A percentile compares a stretch with the other conserved stretches of the same genome.
These are phyloP conservation scores for Xiphophorus birchmanni DNA, from an alignment of 2,797 vertebrate species.

Conservation along the genomic window DNA sequence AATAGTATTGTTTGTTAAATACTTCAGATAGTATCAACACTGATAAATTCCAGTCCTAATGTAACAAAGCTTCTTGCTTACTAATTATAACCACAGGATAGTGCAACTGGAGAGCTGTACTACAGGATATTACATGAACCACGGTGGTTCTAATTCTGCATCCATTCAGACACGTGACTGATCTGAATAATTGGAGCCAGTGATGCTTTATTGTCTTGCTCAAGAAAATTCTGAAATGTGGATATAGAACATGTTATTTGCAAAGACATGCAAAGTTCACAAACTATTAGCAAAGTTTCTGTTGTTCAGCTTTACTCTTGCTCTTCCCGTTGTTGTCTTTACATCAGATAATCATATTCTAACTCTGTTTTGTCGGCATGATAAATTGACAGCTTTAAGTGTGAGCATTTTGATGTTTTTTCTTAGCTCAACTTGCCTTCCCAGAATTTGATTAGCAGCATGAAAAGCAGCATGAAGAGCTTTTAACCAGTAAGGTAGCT, in stretches of 20 bases:
- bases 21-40: conserved; percentile 5
- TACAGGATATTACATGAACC: neutral
- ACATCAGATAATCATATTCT: no score
- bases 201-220: neutral
- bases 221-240: neutral
- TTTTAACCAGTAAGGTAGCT: conserved; percentile 2
- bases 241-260: neutral
- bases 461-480: neutral
- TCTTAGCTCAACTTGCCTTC: neutral
- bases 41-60: neutral
- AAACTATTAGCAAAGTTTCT: neutral
- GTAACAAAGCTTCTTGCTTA: conserved; percentile 9
- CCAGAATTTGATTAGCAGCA: neutral
- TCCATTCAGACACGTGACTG: neutral
- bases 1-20: conserved; percentile 2
- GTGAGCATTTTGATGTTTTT: neutral
- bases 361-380: neutral
- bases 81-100: neutral
- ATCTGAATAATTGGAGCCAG: neutral
- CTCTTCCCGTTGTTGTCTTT: neutral
- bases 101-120: neutral
- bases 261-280: neutral
- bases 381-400: neutral
- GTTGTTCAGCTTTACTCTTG: neutral
- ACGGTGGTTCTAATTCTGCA: neutral